A percentile compares a stretch with the other conserved stretches of the same genome.
Conservation (phyloP, 1,140 invertebrate species). For the Zaprionus ghesquierei region DNA sequence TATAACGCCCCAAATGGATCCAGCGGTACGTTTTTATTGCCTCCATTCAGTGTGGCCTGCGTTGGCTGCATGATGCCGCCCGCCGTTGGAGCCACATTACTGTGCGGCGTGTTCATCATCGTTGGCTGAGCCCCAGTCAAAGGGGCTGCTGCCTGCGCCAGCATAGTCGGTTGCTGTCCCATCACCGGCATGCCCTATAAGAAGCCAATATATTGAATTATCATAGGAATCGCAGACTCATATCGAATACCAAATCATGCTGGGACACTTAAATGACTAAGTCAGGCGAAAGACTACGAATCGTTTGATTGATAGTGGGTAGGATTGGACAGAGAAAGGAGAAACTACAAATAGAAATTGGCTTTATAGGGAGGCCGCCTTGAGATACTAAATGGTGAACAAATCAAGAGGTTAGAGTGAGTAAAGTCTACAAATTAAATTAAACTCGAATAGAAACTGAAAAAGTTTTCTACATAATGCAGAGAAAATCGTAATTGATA, state of each 20-base stretch:
- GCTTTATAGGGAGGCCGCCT: conserved; percentile 18
- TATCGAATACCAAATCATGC: conserved; percentile 52
- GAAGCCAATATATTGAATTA: conserved; percentile 34
- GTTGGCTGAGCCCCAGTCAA: conserved; percentile 81
- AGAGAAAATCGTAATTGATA: not conserved
- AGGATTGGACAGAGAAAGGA: conserved; percentile 21
- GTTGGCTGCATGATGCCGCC: conserved; percentile 75
- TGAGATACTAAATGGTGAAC: conserved; percentile 23
- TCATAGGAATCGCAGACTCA: not conserved
- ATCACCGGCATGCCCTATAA: conserved; percentile 82
- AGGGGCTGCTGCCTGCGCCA: conserved; percentile 81
- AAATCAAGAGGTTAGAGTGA: conserved; percentile 7
- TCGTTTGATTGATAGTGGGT: conserved; percentile 9
- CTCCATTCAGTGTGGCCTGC: conserved; percentile 71
- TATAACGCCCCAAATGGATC: conserved; percentile 83
- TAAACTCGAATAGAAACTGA: conserved; percentile 4
- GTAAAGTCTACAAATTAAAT: conserved; percentile 31
- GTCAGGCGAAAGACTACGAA: conserved; percentile 56
- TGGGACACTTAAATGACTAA: conserved; percentile 48
- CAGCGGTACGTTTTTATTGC: conserved; percentile 75
- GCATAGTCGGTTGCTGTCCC: conserved; percentile 65
- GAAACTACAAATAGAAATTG: conserved; percentile 28
- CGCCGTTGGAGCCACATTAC: conserved; percentile 57
- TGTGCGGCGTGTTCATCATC: conserved; percentile 80
- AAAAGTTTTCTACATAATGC: conserved; percentile 2